Evolutionary conservation across 2,888 invertebrate species (phyloP).

Genomic region (Bursaphelenchus okinawaensis): DNA sequence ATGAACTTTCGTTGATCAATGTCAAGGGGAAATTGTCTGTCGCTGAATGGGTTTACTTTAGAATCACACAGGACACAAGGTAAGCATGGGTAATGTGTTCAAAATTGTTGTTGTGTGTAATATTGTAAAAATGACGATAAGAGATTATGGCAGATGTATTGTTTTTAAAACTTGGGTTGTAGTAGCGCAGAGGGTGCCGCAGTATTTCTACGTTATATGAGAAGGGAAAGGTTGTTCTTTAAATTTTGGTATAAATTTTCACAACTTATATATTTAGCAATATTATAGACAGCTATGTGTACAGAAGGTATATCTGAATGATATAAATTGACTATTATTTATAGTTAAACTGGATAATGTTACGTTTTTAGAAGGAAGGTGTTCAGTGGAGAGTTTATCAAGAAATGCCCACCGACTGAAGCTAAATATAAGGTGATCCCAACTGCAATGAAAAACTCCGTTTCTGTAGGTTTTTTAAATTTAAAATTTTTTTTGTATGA

Average conservation of each 20-base stretch:
- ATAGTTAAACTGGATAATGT: too few relatives aligned
- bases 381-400: not conserved
- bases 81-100: not conserved
- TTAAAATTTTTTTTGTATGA: not conserved
- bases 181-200: too few relatives aligned
- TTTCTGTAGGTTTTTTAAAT: not conserved
- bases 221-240: too few relatives aligned
- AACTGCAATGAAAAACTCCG: not conserved
- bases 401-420: not conserved
- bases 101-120: too few relatives aligned
- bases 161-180: too few relatives aligned
- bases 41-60: not conserved
- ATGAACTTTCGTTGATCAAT: not conserved
- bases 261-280: too few relatives aligned
- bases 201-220: too few relatives aligned
- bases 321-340: too few relatives aligned
- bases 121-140: not conserved
- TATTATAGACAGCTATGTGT: too few relatives aligned
- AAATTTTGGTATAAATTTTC: too few relatives aligned
- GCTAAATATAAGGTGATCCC: not conserved
- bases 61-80: not conserved
- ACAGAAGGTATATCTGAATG: too few relatives aligned
- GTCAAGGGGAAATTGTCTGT: not conserved
- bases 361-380: not conserved
- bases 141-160: not conserved